phyloP scores from a whole-genome alignment of 2,113 vertebrate genomes.

The Puffinus mauretanicus region DNA sequence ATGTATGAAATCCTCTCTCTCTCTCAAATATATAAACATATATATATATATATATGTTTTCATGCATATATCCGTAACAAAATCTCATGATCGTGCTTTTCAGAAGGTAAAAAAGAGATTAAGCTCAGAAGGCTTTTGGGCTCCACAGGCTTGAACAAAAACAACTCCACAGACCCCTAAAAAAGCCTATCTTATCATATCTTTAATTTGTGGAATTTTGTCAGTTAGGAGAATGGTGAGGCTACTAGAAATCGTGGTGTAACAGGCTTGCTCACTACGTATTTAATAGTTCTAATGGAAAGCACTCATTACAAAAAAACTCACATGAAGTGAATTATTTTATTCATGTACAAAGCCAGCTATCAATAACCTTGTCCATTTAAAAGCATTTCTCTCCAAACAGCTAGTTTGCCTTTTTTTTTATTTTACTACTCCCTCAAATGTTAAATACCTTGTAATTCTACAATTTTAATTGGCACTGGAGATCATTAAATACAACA shows the following conservation, averaged over 20 bases:
- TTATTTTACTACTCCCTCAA: not conserved
- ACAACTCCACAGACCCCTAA: not conserved
- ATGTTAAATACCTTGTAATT: not conserved
- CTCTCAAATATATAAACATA: not conserved
- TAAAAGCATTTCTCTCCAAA: not conserved
- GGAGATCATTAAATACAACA: not conserved
- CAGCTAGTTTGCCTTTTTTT: not conserved
- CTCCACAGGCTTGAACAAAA: not conserved
- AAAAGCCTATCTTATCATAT: not conserved
- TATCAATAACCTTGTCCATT: not conserved
- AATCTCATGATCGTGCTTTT: not conserved
- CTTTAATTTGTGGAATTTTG: not conserved
- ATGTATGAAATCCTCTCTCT: not conserved
- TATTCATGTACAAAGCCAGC: not conserved
- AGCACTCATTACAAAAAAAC: not conserved
- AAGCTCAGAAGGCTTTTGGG: not conserved
- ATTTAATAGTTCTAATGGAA: not conserved
- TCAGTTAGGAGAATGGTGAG: not conserved
- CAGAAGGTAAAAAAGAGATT: not conserved
- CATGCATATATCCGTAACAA: not conserved
- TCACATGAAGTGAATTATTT: not conserved
- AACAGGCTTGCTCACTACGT: not conserved
- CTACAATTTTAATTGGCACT: not conserved
- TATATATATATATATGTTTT: not conserved
- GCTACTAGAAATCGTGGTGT: not conserved